Base-by-base conservation (phyloP, 2,113 vertebrate genomes). In the Xiphophorus hellerii region DNA sequence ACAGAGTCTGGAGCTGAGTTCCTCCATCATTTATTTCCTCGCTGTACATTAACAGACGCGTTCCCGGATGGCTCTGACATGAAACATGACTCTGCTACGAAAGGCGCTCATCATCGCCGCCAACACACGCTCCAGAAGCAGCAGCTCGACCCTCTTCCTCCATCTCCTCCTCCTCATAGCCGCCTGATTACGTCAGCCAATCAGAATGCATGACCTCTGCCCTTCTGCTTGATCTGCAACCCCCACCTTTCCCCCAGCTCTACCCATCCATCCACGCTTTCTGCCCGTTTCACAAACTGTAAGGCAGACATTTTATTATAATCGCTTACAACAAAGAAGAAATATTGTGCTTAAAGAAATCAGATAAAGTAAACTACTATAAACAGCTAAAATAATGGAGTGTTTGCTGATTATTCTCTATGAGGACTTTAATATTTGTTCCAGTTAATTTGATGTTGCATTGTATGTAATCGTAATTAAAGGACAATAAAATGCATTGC, bases 1-100 rank as follows among this genome's bases (percentile, higher is more conserved):
- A 48, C 44, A 48, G 58, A 61, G 44, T 66, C 66, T 28, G 61
- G 66, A 81, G 51, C 27, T 69, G 30, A 51, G 27, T 74, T 84
- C 80, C 81, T 94, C 67, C 67, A 92, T 93, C 83, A 91, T 94
- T 93, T 72, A 94, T 93, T 81, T 68, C 31, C 42, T 20, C 39
- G 73, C 81, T 73, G 82, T 84, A 88, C 91, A 94, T 95, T 93
- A 93, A 63, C 78, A 67, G 86, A 88, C 22, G 90, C 93, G 92
- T 94, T 83, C 84, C 66, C 72, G 39, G 82, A 83, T 73, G 51
- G 67, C 72, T 74, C 78, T 93, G 92, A 93, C 93, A 94, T 29
- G 27, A 81, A 91, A 90, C 87, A 88, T 58, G 72, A 89, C 83
- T 86, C 71, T 81, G 69, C 85, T 87, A 86, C 89, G n/a, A 90